Conservation (phyloP, 1,140 invertebrate species). For the Cherax quadricarinatus region DNA sequence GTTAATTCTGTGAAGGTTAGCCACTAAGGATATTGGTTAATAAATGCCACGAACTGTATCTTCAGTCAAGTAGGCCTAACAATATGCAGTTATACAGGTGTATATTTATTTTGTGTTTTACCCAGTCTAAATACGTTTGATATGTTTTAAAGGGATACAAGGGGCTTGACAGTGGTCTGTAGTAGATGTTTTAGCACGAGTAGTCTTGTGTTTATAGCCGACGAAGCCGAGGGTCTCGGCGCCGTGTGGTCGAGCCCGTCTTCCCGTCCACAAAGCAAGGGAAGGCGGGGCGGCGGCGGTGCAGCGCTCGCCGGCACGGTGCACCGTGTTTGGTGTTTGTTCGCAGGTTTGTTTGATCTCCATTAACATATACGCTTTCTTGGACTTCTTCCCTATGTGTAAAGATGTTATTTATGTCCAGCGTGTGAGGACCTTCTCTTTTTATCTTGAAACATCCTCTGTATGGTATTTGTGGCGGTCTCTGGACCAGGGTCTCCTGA, state of each 20-base stretch:
- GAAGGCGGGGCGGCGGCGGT: constrained; percentile 10
- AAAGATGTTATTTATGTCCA: constrained; percentile 70
- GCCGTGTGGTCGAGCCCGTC: background rate
- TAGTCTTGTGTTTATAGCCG: constrained; percentile 68
- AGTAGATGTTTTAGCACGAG: constrained; percentile 67
- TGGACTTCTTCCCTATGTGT: constrained; percentile 70
- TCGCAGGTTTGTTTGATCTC: constrained; percentile 72
- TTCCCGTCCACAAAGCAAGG: constrained; percentile 11
- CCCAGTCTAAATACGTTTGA: constrained; percentile 55
- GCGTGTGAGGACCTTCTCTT: constrained; percentile 70
- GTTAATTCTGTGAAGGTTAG: constrained; percentile 51
- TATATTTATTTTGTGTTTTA: constrained; percentile 72
- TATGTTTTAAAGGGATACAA: constrained; percentile 59
- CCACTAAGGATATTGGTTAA: constrained; percentile 32
- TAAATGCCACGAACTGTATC: constrained; percentile 34
- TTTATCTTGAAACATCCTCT: constrained; percentile 65
- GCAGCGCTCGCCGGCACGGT: constrained; percentile 28
- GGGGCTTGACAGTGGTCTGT: constrained; percentile 67
- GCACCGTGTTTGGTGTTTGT: constrained; percentile 68
- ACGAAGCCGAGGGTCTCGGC: constrained; percentile 53
- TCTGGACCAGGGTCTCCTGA: constrained; percentile 54
- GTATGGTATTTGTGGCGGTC: constrained; percentile 62
- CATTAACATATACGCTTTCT: constrained; percentile 71
- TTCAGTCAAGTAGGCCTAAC: constrained; percentile 39
- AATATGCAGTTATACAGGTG: constrained; percentile 57